phyloP scores from a whole-genome alignment of 2,797 vertebrate genomes.

The Aplochiton taeniatus region DNA sequence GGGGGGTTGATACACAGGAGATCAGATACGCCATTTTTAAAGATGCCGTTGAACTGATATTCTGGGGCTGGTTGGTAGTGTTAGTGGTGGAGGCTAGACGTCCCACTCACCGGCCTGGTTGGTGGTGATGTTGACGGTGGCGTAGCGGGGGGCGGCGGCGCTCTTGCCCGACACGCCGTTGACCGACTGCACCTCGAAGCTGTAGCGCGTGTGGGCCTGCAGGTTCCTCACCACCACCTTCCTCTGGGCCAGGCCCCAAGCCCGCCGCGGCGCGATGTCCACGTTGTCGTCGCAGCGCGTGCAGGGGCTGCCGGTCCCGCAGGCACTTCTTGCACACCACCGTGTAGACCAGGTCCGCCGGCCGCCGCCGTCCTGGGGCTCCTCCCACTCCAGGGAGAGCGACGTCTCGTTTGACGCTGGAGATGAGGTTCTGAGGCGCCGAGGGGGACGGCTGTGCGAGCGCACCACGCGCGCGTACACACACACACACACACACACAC shows the following conservation, averaged over 20 bases:
- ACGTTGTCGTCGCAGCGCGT: slow-evolving; percentile 96
- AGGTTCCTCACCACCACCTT: slow-evolving; percentile 93
- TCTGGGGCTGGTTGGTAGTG: not conserved
- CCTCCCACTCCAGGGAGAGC: slow-evolving; percentile 92
- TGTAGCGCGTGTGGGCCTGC: slow-evolving; percentile 96
- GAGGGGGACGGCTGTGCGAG: slow-evolving; percentile 84
- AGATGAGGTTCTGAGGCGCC: slow-evolving; percentile 90
- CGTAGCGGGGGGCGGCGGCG: slow-evolving; percentile 82
- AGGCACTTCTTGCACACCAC: slow-evolving; percentile 97
- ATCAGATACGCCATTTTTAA: too few relatives aligned
- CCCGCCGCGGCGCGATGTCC: slow-evolving; percentile 90
- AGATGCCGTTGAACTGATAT: not conserved
- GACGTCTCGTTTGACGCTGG: slow-evolving; percentile 98
- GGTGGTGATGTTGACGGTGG: slow-evolving; percentile 97
- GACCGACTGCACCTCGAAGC: slow-evolving; percentile 96
- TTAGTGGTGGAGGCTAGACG: not conserved
- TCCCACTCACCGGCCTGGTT: slow-evolving; percentile 79
- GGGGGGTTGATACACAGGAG: too few relatives aligned
- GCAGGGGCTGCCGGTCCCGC: slow-evolving; percentile 80
- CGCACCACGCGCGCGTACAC: not conserved
- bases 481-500: slow-evolving; percentile 9
- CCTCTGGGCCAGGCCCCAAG: slow-evolving; percentile 89
- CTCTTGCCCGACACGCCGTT: slow-evolving; percentile 94
- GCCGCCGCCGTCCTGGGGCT: slow-evolving; percentile 87
- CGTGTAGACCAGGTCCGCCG: slow-evolving; percentile 93